These are phyloP conservation scores for Clostera curtula DNA, from an alignment of 2,888 invertebrate genomes.

Conservation along the genomic window DNA sequence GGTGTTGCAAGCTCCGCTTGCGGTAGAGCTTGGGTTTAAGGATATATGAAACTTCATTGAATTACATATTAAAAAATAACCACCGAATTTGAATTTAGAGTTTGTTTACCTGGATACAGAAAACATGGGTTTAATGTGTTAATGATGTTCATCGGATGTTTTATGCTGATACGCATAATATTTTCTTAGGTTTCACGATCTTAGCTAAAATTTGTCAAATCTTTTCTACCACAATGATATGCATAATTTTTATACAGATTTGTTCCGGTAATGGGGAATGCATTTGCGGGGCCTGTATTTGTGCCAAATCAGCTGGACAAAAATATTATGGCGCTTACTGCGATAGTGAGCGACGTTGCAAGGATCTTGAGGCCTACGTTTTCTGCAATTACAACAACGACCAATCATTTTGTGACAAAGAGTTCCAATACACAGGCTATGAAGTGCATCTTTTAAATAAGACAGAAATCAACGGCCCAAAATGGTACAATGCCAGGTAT, in stretches of 20 bases:
- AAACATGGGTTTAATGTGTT: no score
- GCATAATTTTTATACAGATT: conserved; percentile 27
- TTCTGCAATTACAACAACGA: conserved; percentile 65
- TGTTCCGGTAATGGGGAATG: conserved; percentile 78
- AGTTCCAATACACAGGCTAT: conserved; percentile 23
- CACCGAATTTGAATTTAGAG: no score
- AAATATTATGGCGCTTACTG: conserved; percentile 78
- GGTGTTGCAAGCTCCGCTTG: no score
- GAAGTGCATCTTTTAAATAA: conserved; percentile 28
- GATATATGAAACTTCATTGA: no score
- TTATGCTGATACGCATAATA: no score
- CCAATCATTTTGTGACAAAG: conserved; percentile 31
- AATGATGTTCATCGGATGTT: no score
- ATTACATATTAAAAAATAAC: no score
- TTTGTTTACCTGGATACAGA: no score
- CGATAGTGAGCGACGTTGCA: conserved; percentile 79
- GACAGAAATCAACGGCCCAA: conserved; percentile 29
- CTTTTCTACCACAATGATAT: no score
- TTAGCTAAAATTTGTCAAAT: no score
- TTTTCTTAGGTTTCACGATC: no score
- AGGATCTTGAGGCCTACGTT: conserved; percentile 81
- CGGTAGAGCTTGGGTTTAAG: no score
- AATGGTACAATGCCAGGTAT: conserved; percentile 31
- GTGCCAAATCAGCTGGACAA: conserved; percentile 47
- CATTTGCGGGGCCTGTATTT: conserved; percentile 80